These are phyloP conservation scores for Zaprionus vittiger DNA, from an alignment of 1,140 invertebrate species.

Conservation along the genomic window DNA sequence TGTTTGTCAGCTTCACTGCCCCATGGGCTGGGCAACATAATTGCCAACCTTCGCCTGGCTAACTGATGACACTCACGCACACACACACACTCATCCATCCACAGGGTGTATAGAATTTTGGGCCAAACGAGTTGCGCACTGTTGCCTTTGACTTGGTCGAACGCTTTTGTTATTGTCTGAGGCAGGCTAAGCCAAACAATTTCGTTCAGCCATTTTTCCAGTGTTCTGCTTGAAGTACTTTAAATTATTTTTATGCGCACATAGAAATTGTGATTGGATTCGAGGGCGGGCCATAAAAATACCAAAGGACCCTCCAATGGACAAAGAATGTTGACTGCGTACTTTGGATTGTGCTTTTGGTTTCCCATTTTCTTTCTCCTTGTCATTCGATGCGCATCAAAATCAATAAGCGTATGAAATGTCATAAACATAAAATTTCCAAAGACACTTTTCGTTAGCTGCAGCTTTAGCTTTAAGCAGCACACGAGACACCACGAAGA, in stretches of 20 bases:
- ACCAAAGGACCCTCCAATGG: slow-evolving; percentile 22
- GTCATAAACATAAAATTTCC: slow-evolving; percentile 67
- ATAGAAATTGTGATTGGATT: slow-evolving; percentile 76
- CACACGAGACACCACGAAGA: slow-evolving; percentile 5
- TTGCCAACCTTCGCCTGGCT: slow-evolving; percentile 13
- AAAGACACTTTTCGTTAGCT: slow-evolving; percentile 26
- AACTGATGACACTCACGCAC: slow-evolving; percentile 7
- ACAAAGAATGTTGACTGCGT: slow-evolving; percentile 9
- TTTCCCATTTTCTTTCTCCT: slow-evolving; percentile 34
- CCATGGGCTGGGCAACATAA: slow-evolving; percentile 17
- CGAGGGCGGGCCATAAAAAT: slow-evolving; percentile 42
- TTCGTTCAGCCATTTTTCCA: slow-evolving; percentile 56
- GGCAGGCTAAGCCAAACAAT: slow-evolving; percentile 61
- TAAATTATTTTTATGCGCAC: slow-evolving; percentile 72
- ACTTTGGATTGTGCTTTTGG: slow-evolving; percentile 35
- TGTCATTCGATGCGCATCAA: slow-evolving; percentile 61
- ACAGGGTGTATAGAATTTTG: background rate
- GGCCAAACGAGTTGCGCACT: slow-evolving; percentile 29
- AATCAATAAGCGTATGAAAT: slow-evolving; percentile 79
- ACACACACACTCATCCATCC: background rate
- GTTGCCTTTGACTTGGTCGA: slow-evolving; percentile 11
- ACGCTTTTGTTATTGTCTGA: slow-evolving; percentile 26
- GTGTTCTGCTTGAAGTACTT: slow-evolving; percentile 47
- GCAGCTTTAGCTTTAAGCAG: slow-evolving; percentile 43
- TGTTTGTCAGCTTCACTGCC: slow-evolving; percentile 11